Evolutionary conservation across 2,888 invertebrate species (phyloP), one percentile per base, ranked within the genome.

Genomic region (Drosophila austrosaltans): DNA sequence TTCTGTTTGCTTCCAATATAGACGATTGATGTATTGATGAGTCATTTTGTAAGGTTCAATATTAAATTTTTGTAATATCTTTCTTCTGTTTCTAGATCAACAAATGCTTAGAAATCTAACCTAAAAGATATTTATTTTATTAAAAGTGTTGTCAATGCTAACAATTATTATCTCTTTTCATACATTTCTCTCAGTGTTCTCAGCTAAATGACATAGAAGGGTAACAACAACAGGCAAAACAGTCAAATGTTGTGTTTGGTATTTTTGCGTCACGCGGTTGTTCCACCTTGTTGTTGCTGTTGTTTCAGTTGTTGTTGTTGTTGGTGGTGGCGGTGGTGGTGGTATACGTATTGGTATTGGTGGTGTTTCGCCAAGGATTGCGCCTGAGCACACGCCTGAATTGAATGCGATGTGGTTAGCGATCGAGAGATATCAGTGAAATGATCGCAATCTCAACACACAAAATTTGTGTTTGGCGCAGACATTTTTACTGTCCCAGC

Each of bases 221-320:
- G 79, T 77, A 77, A 66, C 73, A 77, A 66, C 72, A 77, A 65
- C 68, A 69, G 68, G 69, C 65, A 65, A 68, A 68, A 78, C 74
- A 81, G 81, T 87, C 74, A 81, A 79, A 81, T 76, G 71, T 80
- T 82, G 69, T 81, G 73, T 74, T 70, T 86, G 79, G 88, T 85
- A 90, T 89, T 90, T 90, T 84, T 90, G 84, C 87, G 89, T 90
- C 90, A 90, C 91, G 90, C 89, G 48, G 82, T 86, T 79, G 77
- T 76, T 83, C 72, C 79, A 76, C 66, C 58, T 66, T 63, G 61
- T 69, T 66, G 48, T 48, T 48, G 20, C 16, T 78, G 69, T 77
- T 79, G 67, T 60, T 63, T 36, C 36, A 36, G 66, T 40, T 72
- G 66, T 54, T 71, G 63, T 32, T 20, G 8, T 2, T 28, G 28